phyloP scores from a whole-genome alignment of 92 coral and sea anemone genomes.

The Palythoa grandiflora region DNA sequence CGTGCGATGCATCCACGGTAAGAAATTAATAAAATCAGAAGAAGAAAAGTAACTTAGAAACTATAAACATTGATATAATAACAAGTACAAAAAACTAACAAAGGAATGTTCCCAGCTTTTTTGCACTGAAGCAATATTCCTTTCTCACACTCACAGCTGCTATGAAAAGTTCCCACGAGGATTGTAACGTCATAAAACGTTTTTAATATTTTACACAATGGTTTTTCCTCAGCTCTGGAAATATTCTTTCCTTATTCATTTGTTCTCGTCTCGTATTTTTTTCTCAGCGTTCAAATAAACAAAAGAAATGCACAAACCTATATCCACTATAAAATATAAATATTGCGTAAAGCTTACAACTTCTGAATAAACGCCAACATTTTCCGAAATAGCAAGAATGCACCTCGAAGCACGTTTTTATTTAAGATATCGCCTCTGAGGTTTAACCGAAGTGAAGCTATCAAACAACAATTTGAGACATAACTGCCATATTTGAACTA shows the following conservation, averaged over 20 bases:
- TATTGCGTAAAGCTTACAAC: not conserved
- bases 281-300: not conserved
- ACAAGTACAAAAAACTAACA: not conserved
- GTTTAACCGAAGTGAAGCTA: not conserved
- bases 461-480: not conserved
- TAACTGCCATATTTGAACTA: not conserved
- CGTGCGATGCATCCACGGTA: too few species aligned
- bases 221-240: not conserved
- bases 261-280: not conserved
- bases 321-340: not conserved
- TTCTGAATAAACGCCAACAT: not conserved
- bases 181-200: not conserved
- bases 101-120: not conserved
- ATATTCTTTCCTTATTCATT: not conserved
- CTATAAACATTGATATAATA: not conserved
- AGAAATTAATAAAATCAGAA: too few species aligned
- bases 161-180: not conserved
- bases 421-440: slow-evolving; percentile 1
- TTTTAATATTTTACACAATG: not conserved
- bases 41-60: not conserved
- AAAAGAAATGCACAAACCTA: not conserved
- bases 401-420: not conserved
- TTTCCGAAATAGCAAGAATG: not conserved
- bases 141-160: not conserved
- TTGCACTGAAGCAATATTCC: not conserved